A percentile compares a stretch with the other conserved stretches of the same genome.
phyloP scores from a whole-genome alignment of 2,797 vertebrate genomes.

The Trachurus trachurus region DNA sequence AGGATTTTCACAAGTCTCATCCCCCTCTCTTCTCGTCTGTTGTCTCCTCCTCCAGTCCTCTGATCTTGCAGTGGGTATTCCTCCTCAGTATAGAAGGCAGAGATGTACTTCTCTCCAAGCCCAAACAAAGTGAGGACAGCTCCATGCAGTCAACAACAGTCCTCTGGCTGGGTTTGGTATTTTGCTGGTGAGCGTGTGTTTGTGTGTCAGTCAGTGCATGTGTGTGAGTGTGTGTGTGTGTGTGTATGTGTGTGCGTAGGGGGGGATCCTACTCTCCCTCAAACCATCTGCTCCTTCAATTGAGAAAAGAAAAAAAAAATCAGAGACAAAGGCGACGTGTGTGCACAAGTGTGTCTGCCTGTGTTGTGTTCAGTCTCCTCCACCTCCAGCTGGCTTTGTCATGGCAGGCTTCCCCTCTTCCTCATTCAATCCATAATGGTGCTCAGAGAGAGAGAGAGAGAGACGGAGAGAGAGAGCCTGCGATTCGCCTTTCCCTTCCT shows the following conservation, averaged over 20 bases:
- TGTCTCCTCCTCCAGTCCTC: slow-evolving; percentile 76
- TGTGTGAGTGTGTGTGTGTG: slow-evolving; percentile 31
- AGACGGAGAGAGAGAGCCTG: slow-evolving; percentile 49
- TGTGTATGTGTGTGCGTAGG: slow-evolving; percentile 22
- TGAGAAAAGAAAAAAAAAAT: slow-evolving; percentile 65
- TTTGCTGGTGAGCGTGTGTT: slow-evolving; percentile 66
- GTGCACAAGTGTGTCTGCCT: slow-evolving; percentile 61
- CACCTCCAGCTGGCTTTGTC: slow-evolving; percentile 82
- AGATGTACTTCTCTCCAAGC: slow-evolving; percentile 69
- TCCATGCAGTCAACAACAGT: slow-evolving; percentile 74
- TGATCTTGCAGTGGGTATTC: slow-evolving; percentile 75
- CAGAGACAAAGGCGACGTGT: slow-evolving; percentile 76
- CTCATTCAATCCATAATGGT: slow-evolving; percentile 73
- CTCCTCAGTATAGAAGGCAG: slow-evolving; percentile 64
- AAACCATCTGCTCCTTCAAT: slow-evolving; percentile 87
- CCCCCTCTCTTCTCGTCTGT: slow-evolving; percentile 72
- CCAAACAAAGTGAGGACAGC: slow-evolving; percentile 79
- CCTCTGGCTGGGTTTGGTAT: slow-evolving; percentile 67
- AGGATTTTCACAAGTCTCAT: slow-evolving; percentile 83
- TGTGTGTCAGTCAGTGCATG: slow-evolving; percentile 64
- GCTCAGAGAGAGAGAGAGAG: slow-evolving; percentile 45
- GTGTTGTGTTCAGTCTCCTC: slow-evolving; percentile 67
- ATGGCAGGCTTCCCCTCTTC: slow-evolving; percentile 75
- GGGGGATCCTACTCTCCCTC: slow-evolving; percentile 83
- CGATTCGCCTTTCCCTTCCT: slow-evolving; percentile 63